phyloP scores from a whole-genome alignment of 2,113 vertebrate species.

The Centropus unirufus region DNA sequence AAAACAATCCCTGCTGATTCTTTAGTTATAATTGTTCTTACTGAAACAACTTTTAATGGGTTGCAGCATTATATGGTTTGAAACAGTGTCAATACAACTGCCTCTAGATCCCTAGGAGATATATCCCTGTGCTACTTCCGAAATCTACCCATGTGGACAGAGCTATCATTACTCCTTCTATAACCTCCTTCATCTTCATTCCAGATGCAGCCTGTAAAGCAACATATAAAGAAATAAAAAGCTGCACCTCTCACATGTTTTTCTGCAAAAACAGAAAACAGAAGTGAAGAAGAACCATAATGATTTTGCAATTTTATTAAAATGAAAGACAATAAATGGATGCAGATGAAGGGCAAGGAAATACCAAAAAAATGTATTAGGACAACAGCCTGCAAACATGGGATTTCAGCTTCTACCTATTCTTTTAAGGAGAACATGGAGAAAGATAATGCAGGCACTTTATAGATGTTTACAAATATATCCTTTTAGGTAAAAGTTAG shows the following conservation, averaged over 20 bases:
- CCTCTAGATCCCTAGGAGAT: background rate
- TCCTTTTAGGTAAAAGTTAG: background rate
- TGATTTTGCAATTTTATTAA: background rate
- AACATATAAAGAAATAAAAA: background rate
- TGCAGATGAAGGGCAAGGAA: background rate
- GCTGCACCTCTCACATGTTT: background rate
- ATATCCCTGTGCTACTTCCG: background rate
- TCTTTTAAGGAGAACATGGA: background rate
- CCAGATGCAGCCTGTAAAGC: background rate
- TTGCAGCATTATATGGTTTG: background rate
- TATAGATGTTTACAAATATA: background rate
- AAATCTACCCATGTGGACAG: background rate
- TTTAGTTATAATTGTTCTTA: background rate
- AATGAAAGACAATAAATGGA: background rate
- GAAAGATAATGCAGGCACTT: background rate
- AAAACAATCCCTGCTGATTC: slow-evolving; percentile 25
- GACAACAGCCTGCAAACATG: background rate
- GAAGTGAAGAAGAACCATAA: background rate
- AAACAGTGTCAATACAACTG: background rate
- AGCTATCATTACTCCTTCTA: background rate
- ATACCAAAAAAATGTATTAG: background rate
- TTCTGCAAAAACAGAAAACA: background rate
- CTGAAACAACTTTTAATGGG: background rate
- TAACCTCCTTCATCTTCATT: background rate
- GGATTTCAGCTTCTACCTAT: background rate